phyloP scores from a whole-genome alignment of 1,140 invertebrate genomes.

The Drosophila equinoxialis region DNA sequence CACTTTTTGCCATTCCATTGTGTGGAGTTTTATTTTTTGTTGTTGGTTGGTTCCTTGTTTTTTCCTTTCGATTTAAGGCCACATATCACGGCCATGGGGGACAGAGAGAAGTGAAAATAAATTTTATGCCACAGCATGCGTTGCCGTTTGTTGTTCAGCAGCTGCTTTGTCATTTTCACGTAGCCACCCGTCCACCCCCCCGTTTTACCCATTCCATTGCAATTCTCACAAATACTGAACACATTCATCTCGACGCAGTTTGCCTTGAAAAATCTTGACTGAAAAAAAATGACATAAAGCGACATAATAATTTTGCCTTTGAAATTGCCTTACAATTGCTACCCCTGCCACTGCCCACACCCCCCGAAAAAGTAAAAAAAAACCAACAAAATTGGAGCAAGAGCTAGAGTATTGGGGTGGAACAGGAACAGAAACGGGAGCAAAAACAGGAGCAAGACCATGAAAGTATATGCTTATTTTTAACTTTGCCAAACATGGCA shows the following conservation, averaged over 20 bases:
- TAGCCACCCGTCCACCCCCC: constrained; percentile 29
- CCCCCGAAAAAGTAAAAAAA: neutral
- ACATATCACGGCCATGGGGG: constrained; percentile 64
- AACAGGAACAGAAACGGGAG: constrained; percentile 23
- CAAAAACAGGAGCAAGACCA: too few species aligned
- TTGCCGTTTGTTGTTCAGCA: constrained; percentile 67
- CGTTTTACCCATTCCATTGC: constrained; percentile 1
- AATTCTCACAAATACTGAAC: constrained; percentile 26
- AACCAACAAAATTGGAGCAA: constrained; percentile 3
- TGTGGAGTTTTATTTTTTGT: constrained; percentile 17
- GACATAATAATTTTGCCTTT: constrained; percentile 80
- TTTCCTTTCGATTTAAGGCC: constrained; percentile 60
- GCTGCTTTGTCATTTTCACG: constrained; percentile 79
- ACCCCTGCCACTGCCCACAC: constrained; percentile 29
- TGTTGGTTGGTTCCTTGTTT: neutral
- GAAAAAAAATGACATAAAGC: constrained; percentile 78
- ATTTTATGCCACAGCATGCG: constrained; percentile 71
- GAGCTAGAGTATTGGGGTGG: neutral
- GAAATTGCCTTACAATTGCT: constrained; percentile 80
- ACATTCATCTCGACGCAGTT: constrained; percentile 60
- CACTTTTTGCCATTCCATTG: constrained; percentile 22
- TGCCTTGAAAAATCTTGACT: constrained; percentile 47
- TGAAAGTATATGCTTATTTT: constrained; percentile 51
- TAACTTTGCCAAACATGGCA: constrained; percentile 49
- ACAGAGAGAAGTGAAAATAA: constrained; percentile 62